Evolutionary conservation across 2,797 vertebrate genomes (phyloP).

Genomic region (Ctenopoma multispine): DNA sequence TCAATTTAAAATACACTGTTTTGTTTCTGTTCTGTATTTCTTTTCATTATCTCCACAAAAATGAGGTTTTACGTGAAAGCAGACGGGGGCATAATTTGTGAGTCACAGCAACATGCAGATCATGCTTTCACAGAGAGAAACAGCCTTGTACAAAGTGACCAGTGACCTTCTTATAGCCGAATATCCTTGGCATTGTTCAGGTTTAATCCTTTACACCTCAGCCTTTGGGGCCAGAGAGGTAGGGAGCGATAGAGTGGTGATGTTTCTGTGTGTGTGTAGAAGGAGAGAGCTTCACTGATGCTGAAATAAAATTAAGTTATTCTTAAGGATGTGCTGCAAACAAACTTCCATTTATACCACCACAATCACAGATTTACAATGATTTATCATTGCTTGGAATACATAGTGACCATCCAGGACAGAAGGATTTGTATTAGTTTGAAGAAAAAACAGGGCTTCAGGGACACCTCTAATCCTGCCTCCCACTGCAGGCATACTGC

Average conservation of each 20-base stretch:
- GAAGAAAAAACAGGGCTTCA: slow-evolving; percentile 14
- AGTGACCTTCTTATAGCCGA: slow-evolving; percentile 68
- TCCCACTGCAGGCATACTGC: slow-evolving; percentile 23
- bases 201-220: slow-evolving; percentile 70
- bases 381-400: slow-evolving; percentile 23
- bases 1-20: slow-evolving; percentile 5
- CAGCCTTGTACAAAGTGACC: slow-evolving; percentile 57
- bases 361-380: slow-evolving; percentile 18
- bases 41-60: slow-evolving; percentile 33
- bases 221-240: slow-evolving; percentile 40
- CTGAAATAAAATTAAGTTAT: slow-evolving; percentile 49
- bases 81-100: slow-evolving; percentile 10
- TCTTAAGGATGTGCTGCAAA: slow-evolving; percentile 17
- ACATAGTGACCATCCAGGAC: slow-evolving; percentile 25
- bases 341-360: slow-evolving; percentile 3
- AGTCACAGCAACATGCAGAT: slow-evolving; percentile 21
- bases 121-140: slow-evolving; percentile 55
- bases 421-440: slow-evolving; percentile 24
- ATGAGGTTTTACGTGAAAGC: slow-evolving; percentile 32
- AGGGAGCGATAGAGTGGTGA: slow-evolving; percentile 28
- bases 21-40: not conserved
- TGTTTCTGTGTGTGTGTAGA: slow-evolving; percentile 20
- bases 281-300: slow-evolving; percentile 25
- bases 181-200: slow-evolving; percentile 68
- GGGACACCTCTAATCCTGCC: slow-evolving; percentile 25